Conservation (phyloP, 2,113 vertebrate species). For the Petroica traversi region DNA sequence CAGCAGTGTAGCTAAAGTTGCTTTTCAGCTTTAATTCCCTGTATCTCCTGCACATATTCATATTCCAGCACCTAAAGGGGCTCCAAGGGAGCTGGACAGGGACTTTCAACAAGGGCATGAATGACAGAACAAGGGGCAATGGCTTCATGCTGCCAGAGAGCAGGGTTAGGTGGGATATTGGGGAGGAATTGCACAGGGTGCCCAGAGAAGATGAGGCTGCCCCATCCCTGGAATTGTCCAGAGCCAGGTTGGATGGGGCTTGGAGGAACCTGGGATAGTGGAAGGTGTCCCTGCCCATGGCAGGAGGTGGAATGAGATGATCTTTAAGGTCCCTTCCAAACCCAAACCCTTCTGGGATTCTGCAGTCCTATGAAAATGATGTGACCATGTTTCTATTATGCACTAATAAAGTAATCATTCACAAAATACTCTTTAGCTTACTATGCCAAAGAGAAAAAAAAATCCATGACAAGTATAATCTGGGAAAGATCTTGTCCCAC, state of each 20-base stretch:
- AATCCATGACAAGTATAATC: not conserved
- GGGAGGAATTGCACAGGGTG: not conserved
- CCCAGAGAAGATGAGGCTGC: not conserved
- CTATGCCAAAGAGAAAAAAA: not conserved
- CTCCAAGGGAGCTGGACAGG: not conserved
- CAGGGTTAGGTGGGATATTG: not conserved
- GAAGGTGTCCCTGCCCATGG: not conserved
- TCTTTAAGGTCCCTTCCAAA: not conserved
- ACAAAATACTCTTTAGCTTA: not conserved
- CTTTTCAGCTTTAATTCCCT: not conserved
- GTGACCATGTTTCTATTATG: not conserved
- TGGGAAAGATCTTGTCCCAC: constrained; percentile 11
- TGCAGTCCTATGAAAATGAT: not conserved
- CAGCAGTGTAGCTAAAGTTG: not conserved
- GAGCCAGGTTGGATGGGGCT: accelerated
- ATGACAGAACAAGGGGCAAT: not conserved
- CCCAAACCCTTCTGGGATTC: not conserved
- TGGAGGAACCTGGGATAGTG: accelerated
- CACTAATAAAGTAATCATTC: not conserved
- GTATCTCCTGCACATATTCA: not conserved
- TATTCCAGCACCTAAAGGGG: not conserved
- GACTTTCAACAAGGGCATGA: not conserved
- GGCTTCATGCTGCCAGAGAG: not conserved
- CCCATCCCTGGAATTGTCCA: not conserved
- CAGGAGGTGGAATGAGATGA: not conserved